phyloP scores from a whole-genome alignment of 2,888 invertebrate genomes.

The Melipona beecheii region DNA sequence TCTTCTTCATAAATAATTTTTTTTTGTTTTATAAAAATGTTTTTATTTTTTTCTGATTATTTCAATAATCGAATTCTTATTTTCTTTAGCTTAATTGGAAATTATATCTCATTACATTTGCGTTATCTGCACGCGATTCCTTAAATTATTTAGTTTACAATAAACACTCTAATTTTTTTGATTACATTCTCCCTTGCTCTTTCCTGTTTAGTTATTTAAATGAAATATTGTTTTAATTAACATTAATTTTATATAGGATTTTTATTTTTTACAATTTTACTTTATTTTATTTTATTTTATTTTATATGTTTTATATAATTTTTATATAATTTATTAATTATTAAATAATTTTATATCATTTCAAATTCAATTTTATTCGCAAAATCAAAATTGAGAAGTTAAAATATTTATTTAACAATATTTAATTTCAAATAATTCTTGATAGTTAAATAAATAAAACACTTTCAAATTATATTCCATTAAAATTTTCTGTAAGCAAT shows the following conservation, averaged over 20 bases:
- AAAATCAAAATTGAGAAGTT: background rate
- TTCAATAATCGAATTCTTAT: background rate
- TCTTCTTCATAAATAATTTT: background rate
- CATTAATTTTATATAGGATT: background rate
- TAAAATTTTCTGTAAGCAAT: background rate
- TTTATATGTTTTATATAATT: background rate
- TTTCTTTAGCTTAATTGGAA: slow-evolving; percentile 10
- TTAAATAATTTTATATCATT: background rate
- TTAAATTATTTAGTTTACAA: slow-evolving; percentile 30
- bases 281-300: background rate
- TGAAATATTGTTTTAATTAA: background rate
- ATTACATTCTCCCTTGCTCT: background rate
- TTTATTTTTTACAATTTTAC: background rate
- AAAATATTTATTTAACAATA: background rate
- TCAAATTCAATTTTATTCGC: background rate
- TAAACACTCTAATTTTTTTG: slow-evolving; percentile 6
- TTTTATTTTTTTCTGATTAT: background rate
- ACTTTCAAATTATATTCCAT: background rate
- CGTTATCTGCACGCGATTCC: slow-evolving; percentile 54
- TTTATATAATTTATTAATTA: background rate
- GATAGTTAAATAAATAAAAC: background rate
- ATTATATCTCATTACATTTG: slow-evolving; percentile 22
- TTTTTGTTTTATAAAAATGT: background rate
- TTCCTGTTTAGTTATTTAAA: background rate
- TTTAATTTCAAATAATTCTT: background rate